Base-by-base conservation (phyloP, 1,140 invertebrate species). In the Heliconius melpomene region DNA sequence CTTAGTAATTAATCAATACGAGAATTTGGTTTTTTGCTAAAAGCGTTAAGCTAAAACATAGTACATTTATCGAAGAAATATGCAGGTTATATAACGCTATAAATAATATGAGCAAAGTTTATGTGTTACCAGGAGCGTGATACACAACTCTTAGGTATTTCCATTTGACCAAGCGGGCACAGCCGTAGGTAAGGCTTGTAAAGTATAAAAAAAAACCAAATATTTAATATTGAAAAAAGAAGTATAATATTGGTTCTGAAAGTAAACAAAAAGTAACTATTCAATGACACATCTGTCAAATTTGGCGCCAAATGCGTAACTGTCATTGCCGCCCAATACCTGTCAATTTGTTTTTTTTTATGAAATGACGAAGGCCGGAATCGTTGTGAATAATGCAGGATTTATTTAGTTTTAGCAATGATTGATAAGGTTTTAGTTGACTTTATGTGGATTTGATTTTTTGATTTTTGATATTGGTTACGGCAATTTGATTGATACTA, bases 221-320 rank as follows among this genome's bases (percentile, higher is more conserved):
- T 26, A 66, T 13, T n/a, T n/a, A 3, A 23, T 60, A 13, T 23
- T 46, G 3, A 46, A 46, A 46, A 46, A 46, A 46, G 13, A 16
- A 16, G 13, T 46, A 16, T 46, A 16, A 66, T 66, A 66, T 66
- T 66, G 11, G 60, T 66, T 66, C 23, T 29, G 26, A 66, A 66
- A 66, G 60, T 66, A 66, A 66, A 66, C 23, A 66, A 66, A n/a
- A 83, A 83, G 76, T 76, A 81, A 79, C 77, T 80, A 79, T 80
- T 81, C 73, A 83, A 76, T 83, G 80, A 72, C 79, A 71, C 66
- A 83, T 81, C 75, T 81, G 79, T 83, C 82, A 81, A 83, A 81
- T 79, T 46, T 79, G 76, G 79, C 77, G 74, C 82, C 82, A 83
- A 81, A 81, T 80, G 82, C 75, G 76, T 76, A 83, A 70, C 79